A percentile compares a stretch with the other conserved stretches of the same genome.
These are phyloP conservation scores for Scaptodrosophila lebanonensis DNA, from an alignment of 1,140 invertebrate species.

Conservation along the genomic window DNA sequence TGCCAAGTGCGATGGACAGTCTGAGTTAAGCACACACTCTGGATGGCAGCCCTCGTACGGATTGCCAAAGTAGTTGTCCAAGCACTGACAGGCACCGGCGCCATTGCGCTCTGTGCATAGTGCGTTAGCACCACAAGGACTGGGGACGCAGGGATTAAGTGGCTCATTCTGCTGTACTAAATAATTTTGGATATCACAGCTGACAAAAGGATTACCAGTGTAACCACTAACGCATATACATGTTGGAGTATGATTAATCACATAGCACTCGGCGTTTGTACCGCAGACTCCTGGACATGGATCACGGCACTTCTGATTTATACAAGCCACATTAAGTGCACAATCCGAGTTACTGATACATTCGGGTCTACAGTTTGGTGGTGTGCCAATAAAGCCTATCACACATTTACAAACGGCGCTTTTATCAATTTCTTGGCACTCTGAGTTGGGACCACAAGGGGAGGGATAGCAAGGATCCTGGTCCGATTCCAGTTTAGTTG, in stretches of 20 bases:
- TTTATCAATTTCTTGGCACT: slow-evolving; percentile 82
- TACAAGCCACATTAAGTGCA: slow-evolving; percentile 78
- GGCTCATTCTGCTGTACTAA: slow-evolving; percentile 78
- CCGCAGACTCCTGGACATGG: slow-evolving; percentile 81
- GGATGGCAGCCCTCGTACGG: slow-evolving; percentile 86
- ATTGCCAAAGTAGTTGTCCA: slow-evolving; percentile 84
- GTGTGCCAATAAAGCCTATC: slow-evolving; percentile 81
- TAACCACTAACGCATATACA: slow-evolving; percentile 83
- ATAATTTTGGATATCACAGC: slow-evolving; percentile 79
- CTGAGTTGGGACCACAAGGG: slow-evolving; percentile 86
- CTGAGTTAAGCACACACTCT: slow-evolving; percentile 85
- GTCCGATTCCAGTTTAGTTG: slow-evolving; percentile 59
- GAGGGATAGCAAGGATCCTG: slow-evolving; percentile 84
- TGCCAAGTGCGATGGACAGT: slow-evolving; percentile 83
- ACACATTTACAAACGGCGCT: slow-evolving; percentile 84
- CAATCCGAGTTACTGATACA: slow-evolving; percentile 81
- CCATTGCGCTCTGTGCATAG: slow-evolving; percentile 82
- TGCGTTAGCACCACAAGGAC: slow-evolving; percentile 80
- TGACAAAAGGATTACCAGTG: slow-evolving; percentile 83
- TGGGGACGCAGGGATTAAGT: slow-evolving; percentile 79
- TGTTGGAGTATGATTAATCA: slow-evolving; percentile 82
- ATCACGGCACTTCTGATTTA: slow-evolving; percentile 81
- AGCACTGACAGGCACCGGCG: slow-evolving; percentile 84
- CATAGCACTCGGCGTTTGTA: slow-evolving; percentile 81
- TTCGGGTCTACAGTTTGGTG: slow-evolving; percentile 81